Percentiles rank a stretch among this genome's conserved stretches.
Conservation (phyloP, 1,140 invertebrate genomes). For the Oncopeltus fasciatus region DNA sequence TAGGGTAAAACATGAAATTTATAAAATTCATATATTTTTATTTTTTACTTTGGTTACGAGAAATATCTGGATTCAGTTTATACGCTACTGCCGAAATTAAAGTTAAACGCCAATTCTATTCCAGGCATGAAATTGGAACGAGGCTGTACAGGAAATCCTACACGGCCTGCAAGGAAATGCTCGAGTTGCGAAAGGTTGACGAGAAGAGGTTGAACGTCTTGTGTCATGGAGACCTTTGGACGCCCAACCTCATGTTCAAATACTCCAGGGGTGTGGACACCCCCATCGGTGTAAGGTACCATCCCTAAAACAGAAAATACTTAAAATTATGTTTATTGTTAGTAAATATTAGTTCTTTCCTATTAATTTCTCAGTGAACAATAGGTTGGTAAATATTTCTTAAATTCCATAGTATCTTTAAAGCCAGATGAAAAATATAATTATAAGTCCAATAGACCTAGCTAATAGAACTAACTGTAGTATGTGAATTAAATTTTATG, state of each 20-base stretch:
- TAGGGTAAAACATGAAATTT: no score
- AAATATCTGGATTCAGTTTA: no score
- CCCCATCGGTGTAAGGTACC: conserved; percentile 8
- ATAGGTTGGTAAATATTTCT: no score
- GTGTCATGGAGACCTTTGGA: conserved; percentile 15
- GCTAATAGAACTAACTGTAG: neutral
- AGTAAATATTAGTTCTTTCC: neutral
- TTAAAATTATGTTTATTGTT: neutral
- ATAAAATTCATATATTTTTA: no score
- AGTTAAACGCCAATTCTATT: no score
- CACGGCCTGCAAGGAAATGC: neutral
- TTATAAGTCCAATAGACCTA: neutral
- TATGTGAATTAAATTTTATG: neutral
- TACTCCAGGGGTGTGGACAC: neutral
- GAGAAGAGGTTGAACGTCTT: conserved; percentile 9
- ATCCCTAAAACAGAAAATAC: neutral
- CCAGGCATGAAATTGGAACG: neutral
- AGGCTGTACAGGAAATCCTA: neutral
- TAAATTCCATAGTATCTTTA: neutral
- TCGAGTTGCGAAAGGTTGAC: neutral
- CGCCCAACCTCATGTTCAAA: conserved; percentile 15
- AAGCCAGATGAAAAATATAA: neutral
- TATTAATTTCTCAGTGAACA: no score
- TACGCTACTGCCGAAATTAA: no score
- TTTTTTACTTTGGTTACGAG: no score